Conservation (phyloP, 2,113 vertebrate species). For the Rhinichthys klamathensis region DNA sequence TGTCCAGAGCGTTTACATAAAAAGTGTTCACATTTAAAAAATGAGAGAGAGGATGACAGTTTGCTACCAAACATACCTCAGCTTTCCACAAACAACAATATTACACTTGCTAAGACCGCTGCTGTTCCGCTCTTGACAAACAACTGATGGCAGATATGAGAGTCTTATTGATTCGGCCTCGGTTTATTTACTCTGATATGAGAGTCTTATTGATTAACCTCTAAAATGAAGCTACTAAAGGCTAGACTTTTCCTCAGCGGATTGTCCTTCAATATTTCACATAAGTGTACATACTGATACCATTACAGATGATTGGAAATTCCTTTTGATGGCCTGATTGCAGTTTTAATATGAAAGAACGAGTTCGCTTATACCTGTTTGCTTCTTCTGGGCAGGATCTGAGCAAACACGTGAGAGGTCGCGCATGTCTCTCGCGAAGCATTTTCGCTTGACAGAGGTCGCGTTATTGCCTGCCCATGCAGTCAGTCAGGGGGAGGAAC, state of each 20-base stretch:
- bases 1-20: not conserved
- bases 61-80: constrained; percentile 5
- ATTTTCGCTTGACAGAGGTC: constrained; percentile 38
- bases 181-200: constrained; percentile 36
- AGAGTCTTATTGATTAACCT: constrained; percentile 40
- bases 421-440: not conserved
- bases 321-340: constrained; percentile 31
- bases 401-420: constrained; percentile 19
- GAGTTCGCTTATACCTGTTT: constrained; percentile 9
- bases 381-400: not conserved
- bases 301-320: constrained; percentile 34
- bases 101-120: constrained; percentile 29
- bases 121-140: constrained; percentile 32
- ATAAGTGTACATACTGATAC: not conserved
- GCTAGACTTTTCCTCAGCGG: constrained; percentile 25
- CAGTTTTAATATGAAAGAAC: constrained; percentile 11
- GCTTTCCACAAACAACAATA: constrained; percentile 34
- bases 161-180: constrained; percentile 38
- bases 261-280: constrained; percentile 30
- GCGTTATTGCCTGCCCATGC: constrained; percentile 12
- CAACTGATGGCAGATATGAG: constrained; percentile 42
- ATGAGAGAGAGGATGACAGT: not conserved
- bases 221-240: constrained; percentile 34
- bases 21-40: not conserved
- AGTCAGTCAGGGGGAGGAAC: constrained; percentile 10